A percentile compares a stretch with the other conserved stretches of the same genome.
These are phyloP conservation scores for Craterocephalus amniculus DNA, from an alignment of 2,797 vertebrate genomes.

Conservation along the genomic window DNA sequence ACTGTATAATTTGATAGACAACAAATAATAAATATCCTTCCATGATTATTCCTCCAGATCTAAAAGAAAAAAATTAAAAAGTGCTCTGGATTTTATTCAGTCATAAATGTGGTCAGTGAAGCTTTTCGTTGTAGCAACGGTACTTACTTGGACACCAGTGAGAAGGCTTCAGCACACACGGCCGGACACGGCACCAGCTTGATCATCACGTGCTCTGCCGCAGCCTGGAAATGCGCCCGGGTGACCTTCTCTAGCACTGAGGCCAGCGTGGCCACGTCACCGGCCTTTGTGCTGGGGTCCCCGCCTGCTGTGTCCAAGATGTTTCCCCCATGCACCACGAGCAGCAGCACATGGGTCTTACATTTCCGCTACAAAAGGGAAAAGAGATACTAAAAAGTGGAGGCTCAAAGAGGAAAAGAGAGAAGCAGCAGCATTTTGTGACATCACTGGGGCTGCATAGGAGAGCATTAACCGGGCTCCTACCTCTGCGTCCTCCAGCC, in stretches of 20 bases:
- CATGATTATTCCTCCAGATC: no score
- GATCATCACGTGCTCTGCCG: conserved; percentile 90
- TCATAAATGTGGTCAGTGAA: conserved; percentile 1
- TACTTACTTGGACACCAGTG: conserved; percentile 95
- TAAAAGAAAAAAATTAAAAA: no score
- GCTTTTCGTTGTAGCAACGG: not conserved
- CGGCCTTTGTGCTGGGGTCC: conserved; percentile 89
- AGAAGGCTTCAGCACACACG: conserved; percentile 95
- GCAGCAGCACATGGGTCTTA: conserved; percentile 91
- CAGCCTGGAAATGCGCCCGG: conserved; percentile 90
- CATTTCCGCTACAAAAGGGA: conserved; percentile 81
- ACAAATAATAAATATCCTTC: no score
- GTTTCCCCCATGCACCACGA: conserved; percentile 95
- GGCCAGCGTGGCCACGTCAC: conserved; percentile 89
- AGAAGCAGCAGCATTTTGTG: not conserved
- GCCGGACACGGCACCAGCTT: conserved; percentile 93
- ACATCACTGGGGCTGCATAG: not conserved
- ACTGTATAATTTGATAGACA: no score
- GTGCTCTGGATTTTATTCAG: conserved; percentile 8
- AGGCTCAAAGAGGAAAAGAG: not conserved
- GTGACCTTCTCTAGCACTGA: conserved; percentile 94
- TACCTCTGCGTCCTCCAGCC: conserved; percentile 93
- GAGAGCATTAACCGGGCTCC: conserved; percentile 16
- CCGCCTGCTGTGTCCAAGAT: conserved; percentile 90
- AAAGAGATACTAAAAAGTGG: conserved; percentile 1